phyloP scores from a whole-genome alignment of 1,140 invertebrate species.

The Triops cancriformis region DNA sequence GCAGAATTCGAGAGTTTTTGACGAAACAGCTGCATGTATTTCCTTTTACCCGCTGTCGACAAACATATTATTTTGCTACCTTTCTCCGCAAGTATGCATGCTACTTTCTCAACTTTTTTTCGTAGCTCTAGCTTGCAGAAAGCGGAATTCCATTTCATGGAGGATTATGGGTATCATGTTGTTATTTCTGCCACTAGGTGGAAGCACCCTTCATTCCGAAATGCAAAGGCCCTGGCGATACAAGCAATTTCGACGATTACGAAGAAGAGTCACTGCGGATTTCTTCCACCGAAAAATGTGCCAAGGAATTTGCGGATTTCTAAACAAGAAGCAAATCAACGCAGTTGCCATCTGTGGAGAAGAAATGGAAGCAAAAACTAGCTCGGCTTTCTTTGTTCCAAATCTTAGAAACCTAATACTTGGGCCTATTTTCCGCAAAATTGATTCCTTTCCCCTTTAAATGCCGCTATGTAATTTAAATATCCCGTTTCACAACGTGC shows the following conservation, averaged over 20 bases:
- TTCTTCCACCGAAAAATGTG: slow-evolving; percentile 93
- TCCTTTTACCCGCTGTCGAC: neutral
- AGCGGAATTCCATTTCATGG: too few species aligned
- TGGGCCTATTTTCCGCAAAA: too few species aligned
- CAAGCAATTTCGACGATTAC: slow-evolving; percentile 97
- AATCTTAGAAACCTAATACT: too few species aligned
- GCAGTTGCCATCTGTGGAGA: neutral
- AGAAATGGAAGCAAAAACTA: too few species aligned
- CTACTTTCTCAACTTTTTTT: slow-evolving; percentile 7
- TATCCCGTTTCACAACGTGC: too few species aligned
- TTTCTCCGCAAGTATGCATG: slow-evolving; percentile 20
- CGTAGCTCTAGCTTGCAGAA: neutral
- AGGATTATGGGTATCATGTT: slow-evolving; percentile 16
- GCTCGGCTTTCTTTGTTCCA: too few species aligned
- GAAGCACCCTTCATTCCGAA: slow-evolving; percentile 95
- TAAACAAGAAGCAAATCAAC: slow-evolving; percentile 46
- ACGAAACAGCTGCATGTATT: slow-evolving; percentile 21
- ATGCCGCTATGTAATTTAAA: too few species aligned
- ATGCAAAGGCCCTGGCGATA: slow-evolving; percentile 92
- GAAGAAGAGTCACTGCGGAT: slow-evolving; percentile 95
- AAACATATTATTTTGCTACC: neutral
- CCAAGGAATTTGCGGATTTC: slow-evolving; percentile 96
- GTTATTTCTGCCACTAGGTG: slow-evolving; percentile 44
- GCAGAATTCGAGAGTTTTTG: slow-evolving; percentile 53
- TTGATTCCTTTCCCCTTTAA: too few species aligned